Evolutionary conservation across 2,888 invertebrate genomes (phyloP).

Genomic region (Myopa testacea): DNA sequence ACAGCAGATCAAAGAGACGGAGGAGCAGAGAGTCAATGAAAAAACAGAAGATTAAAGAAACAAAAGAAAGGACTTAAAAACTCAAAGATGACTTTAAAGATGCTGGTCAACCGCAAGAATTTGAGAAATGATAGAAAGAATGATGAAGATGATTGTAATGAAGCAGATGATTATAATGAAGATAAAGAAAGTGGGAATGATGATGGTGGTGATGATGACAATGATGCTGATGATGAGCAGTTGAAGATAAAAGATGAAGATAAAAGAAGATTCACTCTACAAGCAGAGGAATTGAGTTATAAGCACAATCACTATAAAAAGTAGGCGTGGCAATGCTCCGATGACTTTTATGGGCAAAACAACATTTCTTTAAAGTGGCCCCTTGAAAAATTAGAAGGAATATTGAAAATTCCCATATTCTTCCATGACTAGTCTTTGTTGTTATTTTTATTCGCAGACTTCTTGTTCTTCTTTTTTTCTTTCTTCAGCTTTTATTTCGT

Average conservation of each 20-base stretch:
- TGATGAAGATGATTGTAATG: background rate
- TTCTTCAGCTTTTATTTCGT: background rate
- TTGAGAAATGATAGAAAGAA: background rate
- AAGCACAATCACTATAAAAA: too few species aligned
- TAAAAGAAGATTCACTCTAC: too few species aligned
- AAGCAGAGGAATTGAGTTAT: too few species aligned
- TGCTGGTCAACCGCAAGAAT: constrained; percentile 20
- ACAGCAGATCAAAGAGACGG: background rate
- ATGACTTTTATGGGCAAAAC: too few species aligned
- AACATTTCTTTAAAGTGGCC: too few species aligned
- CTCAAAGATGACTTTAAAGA: constrained; percentile 16
- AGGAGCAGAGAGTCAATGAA: background rate
- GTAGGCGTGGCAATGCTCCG: too few species aligned
- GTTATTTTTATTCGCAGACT: too few species aligned
- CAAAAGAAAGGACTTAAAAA: background rate
- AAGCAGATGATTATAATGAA: background rate
- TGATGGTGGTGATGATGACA: background rate
- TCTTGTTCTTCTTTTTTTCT: background rate
- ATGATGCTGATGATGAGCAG: background rate
- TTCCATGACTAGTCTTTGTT: too few species aligned
- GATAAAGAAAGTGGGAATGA: background rate
- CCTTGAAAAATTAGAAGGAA: too few species aligned
- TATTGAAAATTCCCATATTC: too few species aligned
- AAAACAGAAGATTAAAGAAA: constrained; percentile 3
- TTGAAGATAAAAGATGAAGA: too few species aligned